Percentiles rank a stretch among this genome's conserved stretches.
phyloP scores from a whole-genome alignment of 2,888 invertebrate species.

The Agriopis leucophaearia region DNA sequence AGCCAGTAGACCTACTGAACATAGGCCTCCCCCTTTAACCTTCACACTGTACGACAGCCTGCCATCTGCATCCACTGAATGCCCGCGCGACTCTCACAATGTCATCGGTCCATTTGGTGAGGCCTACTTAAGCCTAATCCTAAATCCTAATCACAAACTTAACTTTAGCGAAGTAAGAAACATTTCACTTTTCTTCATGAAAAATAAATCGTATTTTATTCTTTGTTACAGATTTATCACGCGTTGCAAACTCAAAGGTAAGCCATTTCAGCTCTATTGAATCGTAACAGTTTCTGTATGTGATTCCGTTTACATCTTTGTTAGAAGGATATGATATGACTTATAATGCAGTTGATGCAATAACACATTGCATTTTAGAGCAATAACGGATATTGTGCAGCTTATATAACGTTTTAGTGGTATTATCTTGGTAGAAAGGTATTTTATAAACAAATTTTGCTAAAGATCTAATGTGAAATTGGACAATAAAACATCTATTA shows the following conservation, averaged over 20 bases:
- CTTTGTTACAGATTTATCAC: conserved; percentile 31
- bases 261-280: conserved; percentile 21
- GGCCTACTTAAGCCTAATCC: too few relatives aligned
- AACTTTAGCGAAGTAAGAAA: background rate
- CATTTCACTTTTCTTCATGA: background rate
- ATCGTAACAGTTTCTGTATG: conserved; percentile 23
- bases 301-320: conserved; percentile 7
- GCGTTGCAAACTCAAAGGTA: conserved; percentile 28
- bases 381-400: background rate
- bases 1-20: too few relatives aligned
- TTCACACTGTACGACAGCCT: too few relatives aligned
- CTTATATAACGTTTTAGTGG: background rate
- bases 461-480: too few relatives aligned
- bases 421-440: background rate
- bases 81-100: too few relatives aligned
- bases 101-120: too few relatives aligned
- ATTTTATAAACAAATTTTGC: background rate
- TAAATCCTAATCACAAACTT: background rate
- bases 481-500: too few relatives aligned
- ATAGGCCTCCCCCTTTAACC: too few relatives aligned
- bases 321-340: background rate
- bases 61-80: too few relatives aligned
- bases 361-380: conserved; percentile 35
- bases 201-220: conserved; percentile 20
- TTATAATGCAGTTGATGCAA: conserved; percentile 35